phyloP scores from a whole-genome alignment of 2,888 invertebrate genomes.

The Oscheius sp. region DNA sequence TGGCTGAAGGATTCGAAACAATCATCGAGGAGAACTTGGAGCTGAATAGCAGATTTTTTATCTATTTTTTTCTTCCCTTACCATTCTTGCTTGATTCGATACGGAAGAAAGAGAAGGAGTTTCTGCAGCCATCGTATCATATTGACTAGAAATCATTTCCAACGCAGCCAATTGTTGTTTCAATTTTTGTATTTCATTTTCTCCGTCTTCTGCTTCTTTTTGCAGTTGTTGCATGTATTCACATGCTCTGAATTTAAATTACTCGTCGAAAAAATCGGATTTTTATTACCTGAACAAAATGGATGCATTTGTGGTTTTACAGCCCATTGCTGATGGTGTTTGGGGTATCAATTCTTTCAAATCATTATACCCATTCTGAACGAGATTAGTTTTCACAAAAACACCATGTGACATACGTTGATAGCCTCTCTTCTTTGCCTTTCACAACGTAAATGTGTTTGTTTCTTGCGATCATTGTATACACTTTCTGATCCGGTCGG shows the following conservation, averaged over 20 bases:
- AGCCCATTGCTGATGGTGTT: slow-evolving; percentile 64
- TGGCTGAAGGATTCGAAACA: slow-evolving; percentile 62
- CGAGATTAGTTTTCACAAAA: background rate
- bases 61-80: slow-evolving; percentile 27
- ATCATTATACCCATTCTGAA: slow-evolving; percentile 69
- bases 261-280: background rate
- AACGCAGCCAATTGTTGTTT: slow-evolving; percentile 61
- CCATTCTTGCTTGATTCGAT: slow-evolving; percentile 63
- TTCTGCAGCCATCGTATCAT: slow-evolving; percentile 63
- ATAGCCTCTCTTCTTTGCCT: slow-evolving; percentile 69
- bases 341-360: slow-evolving; percentile 69
- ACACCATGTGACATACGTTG: slow-evolving; percentile 43
- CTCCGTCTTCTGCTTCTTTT: slow-evolving; percentile 48
- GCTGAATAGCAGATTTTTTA: too few relatives aligned
- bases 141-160: slow-evolving; percentile 68
- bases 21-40: slow-evolving; percentile 62
- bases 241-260: slow-evolving; percentile 54
- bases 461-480: slow-evolving; percentile 66
- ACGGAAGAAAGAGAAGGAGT: slow-evolving; percentile 43
- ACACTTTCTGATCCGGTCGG: slow-evolving; percentile 24
- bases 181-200: slow-evolving; percentile 55
- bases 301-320: slow-evolving; percentile 70
- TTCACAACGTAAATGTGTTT: slow-evolving; percentile 69
- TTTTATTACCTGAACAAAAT: slow-evolving; percentile 61
- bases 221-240: slow-evolving; percentile 67